Conservation (phyloP, 2,888 invertebrate species). For the Cephonodes hylas region DNA sequence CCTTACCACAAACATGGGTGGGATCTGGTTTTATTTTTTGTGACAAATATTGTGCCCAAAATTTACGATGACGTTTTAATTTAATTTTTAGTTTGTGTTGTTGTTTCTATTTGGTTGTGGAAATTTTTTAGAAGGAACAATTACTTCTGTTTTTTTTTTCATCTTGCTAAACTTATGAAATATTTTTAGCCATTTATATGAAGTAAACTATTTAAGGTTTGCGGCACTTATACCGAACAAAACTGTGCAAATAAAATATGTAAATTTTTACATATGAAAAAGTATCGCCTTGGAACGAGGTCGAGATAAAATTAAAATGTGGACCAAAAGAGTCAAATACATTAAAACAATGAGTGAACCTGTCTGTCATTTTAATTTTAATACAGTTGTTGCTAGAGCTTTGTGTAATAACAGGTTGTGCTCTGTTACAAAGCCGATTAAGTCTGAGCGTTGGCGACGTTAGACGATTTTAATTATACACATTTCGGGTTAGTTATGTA, state of each 20-base stretch:
- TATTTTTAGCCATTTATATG: too few relatives aligned
- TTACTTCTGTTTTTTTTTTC: too few relatives aligned
- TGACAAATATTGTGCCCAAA: too few relatives aligned
- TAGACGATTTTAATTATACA: not conserved
- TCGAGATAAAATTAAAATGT: not conserved
- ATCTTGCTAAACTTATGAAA: too few relatives aligned
- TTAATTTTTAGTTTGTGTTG: too few relatives aligned
- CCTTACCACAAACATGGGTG: too few relatives aligned
- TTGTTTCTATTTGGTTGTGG: too few relatives aligned
- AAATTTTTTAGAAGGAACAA: too few relatives aligned
- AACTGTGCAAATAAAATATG: not conserved
- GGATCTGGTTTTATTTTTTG: too few relatives aligned
- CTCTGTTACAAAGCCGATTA: not conserved
- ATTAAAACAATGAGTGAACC: not conserved
- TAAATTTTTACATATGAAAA: not conserved
- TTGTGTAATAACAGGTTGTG: not conserved
- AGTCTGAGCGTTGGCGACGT: not conserved
- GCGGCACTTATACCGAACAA: not conserved
- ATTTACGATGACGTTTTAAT: too few relatives aligned
- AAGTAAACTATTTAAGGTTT: too few relatives aligned
- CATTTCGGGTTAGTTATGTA: not conserved
- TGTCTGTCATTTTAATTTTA: not conserved
- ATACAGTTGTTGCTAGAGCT: not conserved
- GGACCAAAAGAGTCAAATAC: not conserved
- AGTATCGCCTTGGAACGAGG: not conserved